These are phyloP conservation scores for Plotosus lineatus DNA, from an alignment of 2,113 vertebrate species.

Conservation along the genomic window DNA sequence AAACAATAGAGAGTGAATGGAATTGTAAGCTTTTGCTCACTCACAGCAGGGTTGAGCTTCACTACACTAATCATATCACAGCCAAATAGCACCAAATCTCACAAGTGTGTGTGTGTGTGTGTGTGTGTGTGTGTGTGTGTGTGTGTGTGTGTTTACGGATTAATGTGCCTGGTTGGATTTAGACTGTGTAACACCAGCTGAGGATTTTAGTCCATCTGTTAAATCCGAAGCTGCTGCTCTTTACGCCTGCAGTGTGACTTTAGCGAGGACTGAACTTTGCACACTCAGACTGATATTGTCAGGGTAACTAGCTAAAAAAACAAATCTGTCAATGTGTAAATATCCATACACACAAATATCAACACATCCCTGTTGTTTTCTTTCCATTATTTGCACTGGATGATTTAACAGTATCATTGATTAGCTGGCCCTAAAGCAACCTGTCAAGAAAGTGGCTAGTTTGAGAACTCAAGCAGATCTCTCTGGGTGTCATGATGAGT, in stretches of 20 bases:
- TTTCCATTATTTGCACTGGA: not conserved
- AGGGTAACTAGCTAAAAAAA: not conserved
- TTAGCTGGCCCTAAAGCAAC: not conserved
- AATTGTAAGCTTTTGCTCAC: not conserved
- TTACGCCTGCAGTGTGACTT: conserved; percentile 22
- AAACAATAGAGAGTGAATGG: conserved; percentile 4
- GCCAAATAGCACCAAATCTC: conserved; percentile 3
- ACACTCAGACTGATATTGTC: not conserved
- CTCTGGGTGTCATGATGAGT: not conserved
- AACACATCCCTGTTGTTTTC: not conserved
- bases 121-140: conserved; percentile 12
- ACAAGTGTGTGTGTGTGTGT: not conserved
- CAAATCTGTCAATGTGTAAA: not conserved
- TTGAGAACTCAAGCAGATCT: not conserved
- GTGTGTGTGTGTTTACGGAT: conserved; percentile 17
- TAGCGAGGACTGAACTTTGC: not conserved
- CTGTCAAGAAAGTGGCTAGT: not conserved
- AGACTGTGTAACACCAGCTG: conserved; percentile 33
- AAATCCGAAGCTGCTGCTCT: conserved; percentile 24
- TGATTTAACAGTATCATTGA: not conserved
- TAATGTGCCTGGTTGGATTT: conserved; percentile 38
- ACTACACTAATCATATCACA: conserved; percentile 15
- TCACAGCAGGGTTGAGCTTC: conserved; percentile 7
- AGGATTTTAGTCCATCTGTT: conserved; percentile 47
- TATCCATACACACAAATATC: not conserved